Evolutionary conservation across 1,140 invertebrate genomes (phyloP), one percentile per base, ranked within the genome.

Genomic region (Cydia strobilella): DNA sequence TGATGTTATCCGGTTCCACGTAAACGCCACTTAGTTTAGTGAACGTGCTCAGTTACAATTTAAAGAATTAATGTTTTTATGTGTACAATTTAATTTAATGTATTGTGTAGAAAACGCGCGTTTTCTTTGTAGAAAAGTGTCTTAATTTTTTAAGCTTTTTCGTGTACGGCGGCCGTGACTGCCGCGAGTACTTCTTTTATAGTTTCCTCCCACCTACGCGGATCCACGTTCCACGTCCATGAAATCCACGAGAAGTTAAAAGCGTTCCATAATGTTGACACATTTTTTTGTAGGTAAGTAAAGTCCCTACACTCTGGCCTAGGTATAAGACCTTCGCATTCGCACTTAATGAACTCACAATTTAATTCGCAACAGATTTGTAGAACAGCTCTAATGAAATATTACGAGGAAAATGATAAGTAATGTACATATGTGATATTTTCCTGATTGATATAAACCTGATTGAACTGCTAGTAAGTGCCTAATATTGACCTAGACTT

Each of bases 1-100:
- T 18, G 65, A 69, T 69, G 35, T 39, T 69, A 35, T 69, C 27
- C 65, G 31, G n/a, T 31, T 13, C 65, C 27, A 39, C 65, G 65
- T 39, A 69, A 18, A 39, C 18, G 63, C 31, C n/a, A 69, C 20
- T 31, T 39, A 31, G 31, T 69, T 69, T 69, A 23, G n/a, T 59
- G 15, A 18, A 69, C 65, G 27, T 69, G 27, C 27, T 39, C 39
- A 42, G 9, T 42, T 42, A 10, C 10, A 45, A 45, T 45, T 45
- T 13, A 13, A 45, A 45, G 12, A 15, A 45, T 45, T 42, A 12
- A 45, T 13, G 13, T 13, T 45, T 45, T 15, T 45, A 15, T 45
- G 12, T 4, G 10, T 39, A 10, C 35, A 10, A 31, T 31, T 1
- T 25, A 1, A 3, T 25, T 39, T 1, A 10, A 9, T 39, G 9